Conservation (phyloP, 2,113 vertebrate species). For the Austrofundulus limnaeus region DNA sequence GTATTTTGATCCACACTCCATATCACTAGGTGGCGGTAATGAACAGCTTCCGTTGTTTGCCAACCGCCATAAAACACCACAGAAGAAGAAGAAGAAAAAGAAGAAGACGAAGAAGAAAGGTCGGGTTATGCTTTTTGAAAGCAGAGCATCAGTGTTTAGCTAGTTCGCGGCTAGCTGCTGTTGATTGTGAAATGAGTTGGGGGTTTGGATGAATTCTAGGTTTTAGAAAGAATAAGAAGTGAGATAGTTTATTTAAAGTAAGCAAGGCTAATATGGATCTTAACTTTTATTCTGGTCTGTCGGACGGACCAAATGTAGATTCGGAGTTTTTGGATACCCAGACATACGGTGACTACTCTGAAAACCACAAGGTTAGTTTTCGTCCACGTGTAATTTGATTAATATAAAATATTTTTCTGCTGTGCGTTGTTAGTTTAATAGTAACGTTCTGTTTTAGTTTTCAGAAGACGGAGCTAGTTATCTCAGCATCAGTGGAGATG, state of each 20-base stretch:
- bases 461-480: constrained; percentile 86
- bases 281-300: constrained; percentile 76
- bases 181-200: constrained; percentile 1
- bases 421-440: not conserved
- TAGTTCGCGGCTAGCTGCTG: constrained; percentile 42
- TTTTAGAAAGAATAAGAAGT: not conserved
- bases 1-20: too few species aligned
- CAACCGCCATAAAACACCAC: too few species aligned
- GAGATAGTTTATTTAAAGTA: not conserved
- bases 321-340: constrained; percentile 72
- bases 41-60: too few species aligned
- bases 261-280: constrained; percentile 64
- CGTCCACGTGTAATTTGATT: not conserved
- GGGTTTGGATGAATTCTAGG: not conserved
- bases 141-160: constrained; percentile 29
- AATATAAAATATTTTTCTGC: not conserved
- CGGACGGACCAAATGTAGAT: constrained; percentile 72
- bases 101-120: too few species aligned
- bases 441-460: constrained; percentile 74
- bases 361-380: constrained; percentile 68
- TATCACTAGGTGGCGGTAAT: too few species aligned
- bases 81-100: too few species aligned
- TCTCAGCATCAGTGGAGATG: constrained; percentile 84
- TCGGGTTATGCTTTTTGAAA: too few species aligned
- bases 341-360: constrained; percentile 63